phyloP scores from a whole-genome alignment of 2,797 vertebrate species.

The Sebastes nivosus region DNA sequence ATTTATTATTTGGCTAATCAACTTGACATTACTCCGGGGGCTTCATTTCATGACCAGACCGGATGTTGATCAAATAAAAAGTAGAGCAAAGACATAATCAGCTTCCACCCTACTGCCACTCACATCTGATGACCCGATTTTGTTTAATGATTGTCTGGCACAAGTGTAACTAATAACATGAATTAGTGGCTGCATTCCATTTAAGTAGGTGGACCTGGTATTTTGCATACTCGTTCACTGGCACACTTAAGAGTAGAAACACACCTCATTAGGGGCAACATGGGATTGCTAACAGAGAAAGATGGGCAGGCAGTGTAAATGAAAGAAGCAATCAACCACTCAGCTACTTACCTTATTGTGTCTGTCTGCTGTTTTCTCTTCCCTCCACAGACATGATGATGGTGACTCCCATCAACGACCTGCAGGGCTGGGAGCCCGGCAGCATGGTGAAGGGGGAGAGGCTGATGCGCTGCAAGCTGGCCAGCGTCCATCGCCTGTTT shows the following conservation, averaged over 20 bases:
- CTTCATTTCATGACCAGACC: no score
- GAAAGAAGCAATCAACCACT: not conserved
- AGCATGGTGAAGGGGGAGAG: conserved; percentile 93
- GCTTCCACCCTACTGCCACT: not conserved
- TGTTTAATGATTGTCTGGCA: not conserved
- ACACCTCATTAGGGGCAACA: not conserved
- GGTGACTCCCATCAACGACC: conserved; percentile 93
- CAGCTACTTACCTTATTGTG: not conserved
- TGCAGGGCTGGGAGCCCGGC: conserved; percentile 86
- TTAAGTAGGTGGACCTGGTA: no score
- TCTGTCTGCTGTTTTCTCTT: conserved; percentile 47
- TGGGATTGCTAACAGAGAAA: not conserved
- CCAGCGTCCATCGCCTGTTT: conserved; percentile 91
- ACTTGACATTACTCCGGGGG: not conserved
- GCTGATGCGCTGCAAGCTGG: conserved; percentile 94
- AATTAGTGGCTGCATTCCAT: no score
- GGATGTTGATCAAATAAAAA: not conserved
- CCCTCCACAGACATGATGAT: conserved; percentile 84
- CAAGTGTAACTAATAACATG: not conserved
- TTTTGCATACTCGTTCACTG: no score
- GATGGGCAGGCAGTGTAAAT: no score
- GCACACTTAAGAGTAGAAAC: not conserved
- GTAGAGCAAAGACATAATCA: not conserved
- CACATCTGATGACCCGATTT: no score
- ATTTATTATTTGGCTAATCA: not conserved